These are phyloP conservation scores for Monochamus alternatus DNA, from an alignment of 2,888 invertebrate species.

Conservation along the genomic window DNA sequence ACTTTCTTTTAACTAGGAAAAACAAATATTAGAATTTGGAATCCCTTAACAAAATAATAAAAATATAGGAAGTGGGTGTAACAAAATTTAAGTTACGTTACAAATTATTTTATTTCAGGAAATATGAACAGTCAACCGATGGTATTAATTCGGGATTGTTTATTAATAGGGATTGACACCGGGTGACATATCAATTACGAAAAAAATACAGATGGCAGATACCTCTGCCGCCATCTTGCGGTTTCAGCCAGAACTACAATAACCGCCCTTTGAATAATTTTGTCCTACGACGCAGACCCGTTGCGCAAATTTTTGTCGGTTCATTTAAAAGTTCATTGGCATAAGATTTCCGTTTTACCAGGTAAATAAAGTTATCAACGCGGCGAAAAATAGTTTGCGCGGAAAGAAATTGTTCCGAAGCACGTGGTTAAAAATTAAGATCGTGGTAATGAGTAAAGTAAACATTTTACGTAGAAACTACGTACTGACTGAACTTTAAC, in stretches of 20 bases:
- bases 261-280: slow-evolving; percentile 38
- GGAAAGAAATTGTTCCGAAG: slow-evolving; percentile 1
- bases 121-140: too few species aligned
- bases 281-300: slow-evolving; percentile 18
- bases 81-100: too few species aligned
- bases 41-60: too few species aligned
- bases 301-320: slow-evolving; percentile 23
- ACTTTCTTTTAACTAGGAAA: too few species aligned
- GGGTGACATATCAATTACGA: background rate
- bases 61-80: too few species aligned
- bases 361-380: background rate
- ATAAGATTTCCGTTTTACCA: slow-evolving; percentile 9
- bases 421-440: slow-evolving; percentile 21
- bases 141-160: too few species aligned
- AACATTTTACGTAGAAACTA: slow-evolving; percentile 20
- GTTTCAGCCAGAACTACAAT: slow-evolving; percentile 30
- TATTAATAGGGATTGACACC: background rate
- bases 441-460: slow-evolving; percentile 17
- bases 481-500: slow-evolving; percentile 41
- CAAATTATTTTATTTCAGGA: background rate
- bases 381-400: background rate
- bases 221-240: slow-evolving; percentile 25
- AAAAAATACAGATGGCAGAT: background rate
- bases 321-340: slow-evolving; percentile 29
- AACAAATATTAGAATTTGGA: too few species aligned